Evolutionary conservation across 2,888 invertebrate genomes (phyloP).

Genomic region (Drosophila leonis): DNA sequence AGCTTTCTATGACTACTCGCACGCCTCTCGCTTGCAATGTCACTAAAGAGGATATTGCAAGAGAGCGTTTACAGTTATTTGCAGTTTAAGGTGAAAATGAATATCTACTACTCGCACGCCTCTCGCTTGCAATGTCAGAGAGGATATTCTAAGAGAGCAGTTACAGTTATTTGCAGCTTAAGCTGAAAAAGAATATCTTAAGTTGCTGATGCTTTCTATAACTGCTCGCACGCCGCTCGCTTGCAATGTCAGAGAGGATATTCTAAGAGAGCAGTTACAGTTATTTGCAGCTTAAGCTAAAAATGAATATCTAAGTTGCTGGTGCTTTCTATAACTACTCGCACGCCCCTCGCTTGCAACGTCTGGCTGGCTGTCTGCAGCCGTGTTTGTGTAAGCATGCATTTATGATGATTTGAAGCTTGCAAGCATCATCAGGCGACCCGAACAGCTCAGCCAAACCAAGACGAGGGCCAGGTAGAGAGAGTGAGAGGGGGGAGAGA

Average conservation of each 20-base stretch:
- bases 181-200: not conserved
- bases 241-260: rapidly evolving
- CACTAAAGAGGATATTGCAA: too few species aligned
- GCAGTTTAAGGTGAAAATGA: not conserved
- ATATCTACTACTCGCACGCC: too few species aligned
- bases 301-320: not conserved
- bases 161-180: not conserved
- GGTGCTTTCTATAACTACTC: not conserved
- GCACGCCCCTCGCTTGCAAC: conserved; percentile 11
- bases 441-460: conserved; percentile 27
- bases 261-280: not conserved
- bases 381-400: conserved; percentile 68
- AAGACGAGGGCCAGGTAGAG: not conserved
- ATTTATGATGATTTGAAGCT: conserved; percentile 82
- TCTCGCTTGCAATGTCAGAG: too few species aligned
- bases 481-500: not conserved
- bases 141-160: too few species aligned
- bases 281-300: not conserved
- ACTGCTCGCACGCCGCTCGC: too few species aligned
- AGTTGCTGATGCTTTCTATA: not conserved
- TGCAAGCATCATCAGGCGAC: conserved; percentile 64
- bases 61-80: too few species aligned
- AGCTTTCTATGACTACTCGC: too few species aligned
- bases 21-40: too few species aligned
- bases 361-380: conserved; percentile 32